A percentile compares a stretch with the other conserved stretches of the same genome.
Conservation (phyloP, 1,140 invertebrate species). For the Sycobia sp. region DNA sequence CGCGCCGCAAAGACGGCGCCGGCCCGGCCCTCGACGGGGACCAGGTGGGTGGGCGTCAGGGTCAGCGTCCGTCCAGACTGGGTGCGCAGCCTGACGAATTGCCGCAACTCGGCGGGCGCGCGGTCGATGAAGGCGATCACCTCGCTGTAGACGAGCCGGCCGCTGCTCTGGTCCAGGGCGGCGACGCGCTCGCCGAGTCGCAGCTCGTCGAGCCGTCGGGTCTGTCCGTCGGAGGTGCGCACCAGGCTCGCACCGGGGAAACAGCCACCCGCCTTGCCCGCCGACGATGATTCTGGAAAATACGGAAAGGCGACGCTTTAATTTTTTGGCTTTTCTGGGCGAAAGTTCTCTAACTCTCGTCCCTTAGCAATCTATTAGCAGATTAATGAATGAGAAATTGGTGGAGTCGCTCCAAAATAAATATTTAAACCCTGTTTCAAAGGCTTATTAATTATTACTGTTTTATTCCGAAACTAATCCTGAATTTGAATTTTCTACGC, state of each 20-base stretch:
- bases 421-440: no score
- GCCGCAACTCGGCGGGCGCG: slow-evolving; percentile 68
- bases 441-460: no score
- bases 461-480: no score
- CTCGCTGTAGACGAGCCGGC: slow-evolving; percentile 78
- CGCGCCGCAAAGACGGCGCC: slow-evolving; percentile 68
- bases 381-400: no score
- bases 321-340: no score
- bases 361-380: no score
- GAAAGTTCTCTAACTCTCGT: no score
- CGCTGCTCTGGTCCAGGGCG: slow-evolving; percentile 68
- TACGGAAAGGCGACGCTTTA: slow-evolving; percentile 7
- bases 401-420: no score
- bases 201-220: slow-evolving; percentile 68
- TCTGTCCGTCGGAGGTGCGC: slow-evolving; percentile 61
- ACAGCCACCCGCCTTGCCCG: slow-evolving; percentile 79
- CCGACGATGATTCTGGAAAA: slow-evolving; percentile 88
- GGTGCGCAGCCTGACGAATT: slow-evolving; percentile 76
- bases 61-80: slow-evolving; percentile 73
- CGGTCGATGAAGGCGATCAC: slow-evolving; percentile 90
- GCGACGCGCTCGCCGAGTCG: slow-evolving; percentile 79
- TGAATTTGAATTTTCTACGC: no score
- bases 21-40: slow-evolving; percentile 61
- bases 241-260: slow-evolving; percentile 73
- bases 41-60: slow-evolving; percentile 84